A percentile compares a stretch with the other conserved stretches of the same genome.
These are phyloP conservation scores for Caenorhabditis sp. DNA, from an alignment of 2,888 invertebrate species.

Conservation along the genomic window DNA sequence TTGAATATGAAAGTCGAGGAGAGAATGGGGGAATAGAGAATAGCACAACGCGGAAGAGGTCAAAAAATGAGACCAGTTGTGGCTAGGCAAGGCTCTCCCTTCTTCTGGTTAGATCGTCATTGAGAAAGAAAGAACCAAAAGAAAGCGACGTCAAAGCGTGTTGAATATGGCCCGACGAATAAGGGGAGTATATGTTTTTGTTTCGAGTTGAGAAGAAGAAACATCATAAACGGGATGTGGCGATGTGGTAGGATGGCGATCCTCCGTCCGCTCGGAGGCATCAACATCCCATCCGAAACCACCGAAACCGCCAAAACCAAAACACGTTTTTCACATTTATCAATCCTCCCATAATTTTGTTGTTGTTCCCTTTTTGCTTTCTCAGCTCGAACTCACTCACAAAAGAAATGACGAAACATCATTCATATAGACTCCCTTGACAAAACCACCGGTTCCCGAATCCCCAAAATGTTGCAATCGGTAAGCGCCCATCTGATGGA, in stretches of 20 bases:
- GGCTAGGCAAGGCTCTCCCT: slow-evolving; percentile 9
- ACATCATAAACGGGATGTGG: slow-evolving; percentile 64
- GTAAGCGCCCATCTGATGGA: slow-evolving; percentile 76
- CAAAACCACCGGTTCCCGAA: no score
- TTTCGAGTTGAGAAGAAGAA: slow-evolving; percentile 59
- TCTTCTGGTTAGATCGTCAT: slow-evolving; percentile 57
- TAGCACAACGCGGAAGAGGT: slow-evolving; percentile 23
- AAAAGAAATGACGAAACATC: slow-evolving; percentile 32
- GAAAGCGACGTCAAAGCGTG: slow-evolving; percentile 49
- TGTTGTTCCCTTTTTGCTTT: slow-evolving; percentile 29
- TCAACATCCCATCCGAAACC: no score
- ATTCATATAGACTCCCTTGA: slow-evolving; percentile 24
- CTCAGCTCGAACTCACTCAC: slow-evolving; percentile 2
- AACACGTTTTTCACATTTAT: slow-evolving; percentile 50
- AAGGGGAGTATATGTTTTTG: slow-evolving; percentile 54
- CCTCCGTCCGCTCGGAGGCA: slow-evolving; percentile 15
- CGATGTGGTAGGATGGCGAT: slow-evolving; percentile 21
- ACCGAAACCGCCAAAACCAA: slow-evolving; percentile 1
- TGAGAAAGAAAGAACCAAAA: slow-evolving; percentile 34
- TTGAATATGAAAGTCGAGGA: slow-evolving; percentile 66
- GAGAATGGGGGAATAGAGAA: slow-evolving; percentile 10
- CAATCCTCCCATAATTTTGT: slow-evolving; percentile 43
- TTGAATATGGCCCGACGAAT: slow-evolving; percentile 42
- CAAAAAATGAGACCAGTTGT: slow-evolving; percentile 24
- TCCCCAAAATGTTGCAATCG: slow-evolving; percentile 74